Evolutionary conservation across 2,888 invertebrate species (phyloP), one percentile per base, ranked within the genome.

Genomic region (Epistrophe grossulariae): DNA sequence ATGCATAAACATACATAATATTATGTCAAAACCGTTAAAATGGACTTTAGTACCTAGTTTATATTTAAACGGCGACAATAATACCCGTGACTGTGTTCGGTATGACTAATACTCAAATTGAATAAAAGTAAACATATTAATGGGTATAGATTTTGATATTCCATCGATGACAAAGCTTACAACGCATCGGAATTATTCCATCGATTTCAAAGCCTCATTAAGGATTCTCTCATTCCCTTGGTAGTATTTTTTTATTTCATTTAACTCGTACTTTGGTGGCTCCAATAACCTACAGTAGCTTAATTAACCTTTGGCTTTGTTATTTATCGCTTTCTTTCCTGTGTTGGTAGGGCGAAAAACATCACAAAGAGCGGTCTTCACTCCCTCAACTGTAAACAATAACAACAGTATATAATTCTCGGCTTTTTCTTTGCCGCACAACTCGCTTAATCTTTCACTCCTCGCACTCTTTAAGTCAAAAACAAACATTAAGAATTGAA

Each of bases 321-420:
- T 60, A 38, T 68, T 83, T 62, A 70, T 78, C 73, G 11, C 68
- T 68, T 72, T 82, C 43, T 43, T 48, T n/a, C 19, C 31, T 15
- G 17, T 7, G 48, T n/a, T n/a, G 7, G n/a, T 3, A 35, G 1
- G 11, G 10, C 35, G 28, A 2, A 57, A 35, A 59, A 78, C 66
- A 71, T 72, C 59, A 78, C 77, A 77, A 73, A 83, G 72, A 66
- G 28, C 82, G 48, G 50, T 78, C 66, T 66, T 77, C 43, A 59
- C 78, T 83, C 73, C 52, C 73, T 78, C 70, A 68, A 73, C 66
- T 79, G 68, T 83, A 83, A 83, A 83, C 78, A 78, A 66, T 19
- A 66, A 77, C 64, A 81, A n/a, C 0, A 24, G 4, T 31, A 4
- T 31, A 70, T 68, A 74, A 71, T 28, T 64, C 71, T 77, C 24